phyloP scores from a whole-genome alignment of 1,140 invertebrate genomes.

The Sweltsa coloradensis region DNA sequence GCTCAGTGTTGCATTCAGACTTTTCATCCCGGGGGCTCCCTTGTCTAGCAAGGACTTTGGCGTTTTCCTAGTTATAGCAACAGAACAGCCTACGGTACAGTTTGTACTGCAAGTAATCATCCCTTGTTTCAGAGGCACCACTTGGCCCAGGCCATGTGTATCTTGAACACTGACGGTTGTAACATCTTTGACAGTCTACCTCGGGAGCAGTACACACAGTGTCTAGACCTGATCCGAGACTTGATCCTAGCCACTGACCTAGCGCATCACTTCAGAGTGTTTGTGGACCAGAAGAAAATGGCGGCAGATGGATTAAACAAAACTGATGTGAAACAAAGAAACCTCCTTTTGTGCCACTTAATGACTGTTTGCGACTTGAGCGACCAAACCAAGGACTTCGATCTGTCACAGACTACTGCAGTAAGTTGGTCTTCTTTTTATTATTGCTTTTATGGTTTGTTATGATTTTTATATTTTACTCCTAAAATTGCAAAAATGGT shows the following conservation, averaged over 20 bases:
- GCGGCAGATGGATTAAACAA: slow-evolving; percentile 41
- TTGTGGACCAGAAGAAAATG: slow-evolving; percentile 40
- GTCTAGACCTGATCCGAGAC: slow-evolving; percentile 58
- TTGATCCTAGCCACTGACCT: slow-evolving; percentile 73
- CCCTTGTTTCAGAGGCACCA: slow-evolving; percentile 56
- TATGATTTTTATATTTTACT: too few species aligned
- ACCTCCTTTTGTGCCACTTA: slow-evolving; percentile 53
- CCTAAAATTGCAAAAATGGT: too few species aligned
- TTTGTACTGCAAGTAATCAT: too few species aligned
- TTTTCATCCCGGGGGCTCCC: too few species aligned
- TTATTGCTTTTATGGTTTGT: background rate
- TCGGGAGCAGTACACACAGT: slow-evolving; percentile 55
- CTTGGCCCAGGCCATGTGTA: slow-evolving; percentile 72
- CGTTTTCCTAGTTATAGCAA: too few species aligned
- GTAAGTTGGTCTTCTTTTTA: too few species aligned
- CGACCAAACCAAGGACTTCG: slow-evolving; percentile 72
- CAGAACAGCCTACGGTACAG: too few species aligned
- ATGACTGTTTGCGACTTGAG: slow-evolving; percentile 78
- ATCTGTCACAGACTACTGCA: slow-evolving; percentile 49
- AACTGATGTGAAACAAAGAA: slow-evolving; percentile 42
- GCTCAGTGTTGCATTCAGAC: too few species aligned
- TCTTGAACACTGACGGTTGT: slow-evolving; percentile 73
- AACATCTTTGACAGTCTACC: slow-evolving; percentile 68
- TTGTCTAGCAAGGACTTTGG: too few species aligned
- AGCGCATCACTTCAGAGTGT: slow-evolving; percentile 55